These are phyloP conservation scores for Bubo blakistoni DNA, from an alignment of 2,113 vertebrate species.

Conservation along the genomic window DNA sequence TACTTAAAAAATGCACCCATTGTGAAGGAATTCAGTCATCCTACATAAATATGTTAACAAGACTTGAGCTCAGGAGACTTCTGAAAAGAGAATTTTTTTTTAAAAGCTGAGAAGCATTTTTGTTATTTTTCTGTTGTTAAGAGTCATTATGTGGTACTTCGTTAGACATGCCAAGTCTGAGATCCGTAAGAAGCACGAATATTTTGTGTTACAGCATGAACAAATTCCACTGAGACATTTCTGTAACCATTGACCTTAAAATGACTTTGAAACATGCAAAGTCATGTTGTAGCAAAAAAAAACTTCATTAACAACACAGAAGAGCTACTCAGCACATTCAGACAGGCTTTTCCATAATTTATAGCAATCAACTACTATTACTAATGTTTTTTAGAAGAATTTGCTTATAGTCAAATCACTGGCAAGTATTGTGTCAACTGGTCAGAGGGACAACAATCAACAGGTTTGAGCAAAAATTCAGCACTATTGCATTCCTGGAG, in stretches of 20 bases:
- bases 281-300: neutral
- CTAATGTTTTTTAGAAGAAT: neutral
- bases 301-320: neutral
- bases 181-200: neutral
- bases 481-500: neutral
- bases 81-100: neutral
- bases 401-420: neutral
- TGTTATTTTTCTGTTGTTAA: neutral
- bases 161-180: neutral
- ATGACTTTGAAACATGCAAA: neutral
- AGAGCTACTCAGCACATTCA: neutral
- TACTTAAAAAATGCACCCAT: neutral
- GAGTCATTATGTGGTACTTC: neutral
- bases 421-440: neutral
- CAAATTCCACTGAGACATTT: neutral
- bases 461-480: neutral
- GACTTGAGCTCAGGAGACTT: neutral
- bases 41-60: neutral
- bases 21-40: neutral
- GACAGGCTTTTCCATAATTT: neutral
- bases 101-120: neutral
- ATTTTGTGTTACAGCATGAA: neutral
- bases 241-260: neutral
- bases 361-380: neutral
- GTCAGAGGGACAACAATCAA: neutral